Percentiles rank a stretch among this genome's conserved stretches.
phyloP scores from a whole-genome alignment of 2,888 invertebrate genomes.

The Patella depressa region DNA sequence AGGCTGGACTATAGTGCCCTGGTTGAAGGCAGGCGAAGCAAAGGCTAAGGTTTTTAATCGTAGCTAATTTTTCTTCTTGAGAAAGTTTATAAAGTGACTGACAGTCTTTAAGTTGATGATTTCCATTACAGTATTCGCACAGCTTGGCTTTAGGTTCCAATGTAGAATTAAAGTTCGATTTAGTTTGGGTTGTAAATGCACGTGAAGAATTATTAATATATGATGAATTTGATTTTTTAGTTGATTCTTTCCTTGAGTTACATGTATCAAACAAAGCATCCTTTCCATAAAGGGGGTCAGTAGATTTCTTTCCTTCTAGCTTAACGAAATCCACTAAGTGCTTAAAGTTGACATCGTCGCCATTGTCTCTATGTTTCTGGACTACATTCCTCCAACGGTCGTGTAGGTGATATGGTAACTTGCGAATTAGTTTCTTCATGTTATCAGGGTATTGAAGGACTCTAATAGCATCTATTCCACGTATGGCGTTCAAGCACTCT shows the following conservation, averaged over 20 bases:
- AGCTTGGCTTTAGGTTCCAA: too few relatives aligned
- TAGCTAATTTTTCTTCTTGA: too few relatives aligned
- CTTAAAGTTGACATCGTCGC: constrained; percentile 14
- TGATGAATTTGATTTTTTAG: too few relatives aligned
- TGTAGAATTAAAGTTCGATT: too few relatives aligned
- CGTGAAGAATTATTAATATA: too few relatives aligned
- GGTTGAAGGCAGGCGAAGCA: too few relatives aligned
- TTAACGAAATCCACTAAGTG: constrained; percentile 23
- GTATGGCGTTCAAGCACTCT: constrained; percentile 30
- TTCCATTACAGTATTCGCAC: too few relatives aligned
- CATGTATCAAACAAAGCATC: constrained; percentile 13
- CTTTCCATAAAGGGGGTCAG: constrained; percentile 30
- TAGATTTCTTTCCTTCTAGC: constrained; percentile 29
- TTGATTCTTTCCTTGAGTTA: not conserved
- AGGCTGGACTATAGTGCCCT: too few relatives aligned
- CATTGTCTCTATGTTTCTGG: not conserved
- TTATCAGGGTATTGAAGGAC: constrained; percentile 7
- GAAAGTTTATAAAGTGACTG: too few relatives aligned
- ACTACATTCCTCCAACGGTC: not conserved
- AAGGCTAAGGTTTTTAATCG: too few relatives aligned
- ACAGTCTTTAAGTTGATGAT: too few relatives aligned
- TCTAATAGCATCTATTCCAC: not conserved
- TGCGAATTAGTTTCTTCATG: not conserved
- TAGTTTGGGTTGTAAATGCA: too few relatives aligned
- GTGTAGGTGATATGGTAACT: constrained; percentile 5